Base-by-base conservation (phyloP, 2,113 vertebrate genomes). In the Excalfactoria chinensis region DNA sequence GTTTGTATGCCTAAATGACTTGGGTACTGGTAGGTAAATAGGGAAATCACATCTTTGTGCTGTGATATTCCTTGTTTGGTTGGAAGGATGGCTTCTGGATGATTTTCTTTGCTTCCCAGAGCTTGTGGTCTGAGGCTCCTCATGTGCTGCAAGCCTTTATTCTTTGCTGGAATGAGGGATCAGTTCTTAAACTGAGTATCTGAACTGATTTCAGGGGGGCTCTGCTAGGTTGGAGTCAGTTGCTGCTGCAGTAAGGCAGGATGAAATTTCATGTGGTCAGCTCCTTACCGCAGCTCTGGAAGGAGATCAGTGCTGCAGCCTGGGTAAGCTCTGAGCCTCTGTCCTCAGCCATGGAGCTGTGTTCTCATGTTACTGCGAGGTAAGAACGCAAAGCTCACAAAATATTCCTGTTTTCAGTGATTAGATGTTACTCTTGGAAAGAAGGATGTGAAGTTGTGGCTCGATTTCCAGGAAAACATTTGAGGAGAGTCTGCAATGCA, bases 391-490 rank as follows among this genome's bases (percentile, higher is more conserved):
- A 77, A 58, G 41, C 77, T 86, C 66, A 43, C 25, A 51, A 44
- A 91, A 44, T 88, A 63, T 40, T 89, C 28, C 37, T 56, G 8
- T 13, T 93, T 81, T 84, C 0, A 2, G 41, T 92, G 77, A 79
- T 77, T 43, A 64, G 90, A 90, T 92, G 58, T 93, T 95, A 43
- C 16, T 75, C 28, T 88, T 96, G 91, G 84, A 96, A 93, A 71
- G 79, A 66, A n/a, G 44, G 30, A 41, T 48, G n/a, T 85, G 58
- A 35, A 90, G 43, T n/a, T 63, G 60, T 0, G 1, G 66, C 60
- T 90, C 17, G 6, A 5, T 88, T 93, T 96, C 78, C 28, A 85
- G 79, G 86, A 77, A 90, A 40, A 71, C 20, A 60, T 60, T 63
- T 3, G 3, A 81, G 59, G 34, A 85, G 82, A 72, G 20, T 30